A percentile compares a stretch with the other conserved stretches of the same genome.
Conservation (phyloP, 2,113 vertebrate species). For the Austrofundulus limnaeus region DNA sequence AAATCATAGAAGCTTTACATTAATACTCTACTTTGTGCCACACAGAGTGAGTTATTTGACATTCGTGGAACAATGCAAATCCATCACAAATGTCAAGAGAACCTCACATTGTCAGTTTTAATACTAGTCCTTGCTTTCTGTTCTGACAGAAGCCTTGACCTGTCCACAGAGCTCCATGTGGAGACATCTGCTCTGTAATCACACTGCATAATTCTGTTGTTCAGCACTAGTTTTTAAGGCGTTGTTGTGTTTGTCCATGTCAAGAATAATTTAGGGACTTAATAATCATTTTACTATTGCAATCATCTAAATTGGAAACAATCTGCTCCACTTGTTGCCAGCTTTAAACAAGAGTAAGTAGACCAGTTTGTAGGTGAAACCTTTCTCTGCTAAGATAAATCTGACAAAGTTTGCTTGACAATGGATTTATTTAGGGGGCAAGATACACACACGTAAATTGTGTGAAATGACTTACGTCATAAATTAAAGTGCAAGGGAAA, state of each 20-base stretch:
- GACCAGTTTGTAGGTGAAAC: no score
- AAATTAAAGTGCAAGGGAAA: no score
- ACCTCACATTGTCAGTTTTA: constrained; percentile 53
- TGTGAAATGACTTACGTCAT: no score
- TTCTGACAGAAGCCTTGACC: constrained; percentile 53
- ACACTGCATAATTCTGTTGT: constrained; percentile 17
- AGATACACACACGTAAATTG: no score
- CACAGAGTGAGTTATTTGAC: constrained; percentile 36
- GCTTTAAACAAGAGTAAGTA: constrained; percentile 35
- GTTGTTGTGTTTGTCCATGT: constrained; percentile 26
- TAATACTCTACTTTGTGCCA: constrained; percentile 27
- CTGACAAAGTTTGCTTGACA: background rate
- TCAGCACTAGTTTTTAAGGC: constrained; percentile 3
- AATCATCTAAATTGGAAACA: constrained; percentile 40
- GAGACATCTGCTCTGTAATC: constrained; percentile 49
- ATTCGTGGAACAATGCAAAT: constrained; percentile 52
- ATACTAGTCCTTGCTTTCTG: constrained; percentile 19
- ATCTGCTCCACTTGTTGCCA: constrained; percentile 27
- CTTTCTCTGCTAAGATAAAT: constrained; percentile 1
- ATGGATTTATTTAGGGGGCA: background rate
- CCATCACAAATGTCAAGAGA: constrained; percentile 55
- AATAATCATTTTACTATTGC: constrained; percentile 33
- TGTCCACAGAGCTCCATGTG: constrained; percentile 36
- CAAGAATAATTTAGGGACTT: constrained; percentile 43
- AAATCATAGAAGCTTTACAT: constrained; percentile 16